Evolutionary conservation across 2,888 invertebrate genomes (phyloP).

Genomic region (Rotaria magnacalcarata): DNA sequence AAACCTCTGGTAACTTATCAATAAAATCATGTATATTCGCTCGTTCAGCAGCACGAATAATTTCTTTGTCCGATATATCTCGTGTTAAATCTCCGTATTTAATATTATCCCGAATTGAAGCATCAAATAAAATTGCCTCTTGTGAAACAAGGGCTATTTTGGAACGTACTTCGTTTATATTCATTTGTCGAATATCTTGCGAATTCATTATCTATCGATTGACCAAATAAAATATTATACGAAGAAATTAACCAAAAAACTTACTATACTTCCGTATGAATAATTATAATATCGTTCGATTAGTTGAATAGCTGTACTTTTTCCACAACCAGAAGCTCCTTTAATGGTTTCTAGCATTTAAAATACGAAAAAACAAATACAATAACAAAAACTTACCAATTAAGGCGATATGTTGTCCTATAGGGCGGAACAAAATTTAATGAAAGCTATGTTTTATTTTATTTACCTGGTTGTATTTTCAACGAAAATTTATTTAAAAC

Average conservation of each 20-base stretch:
- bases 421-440: too few relatives aligned
- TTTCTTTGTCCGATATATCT: constrained; percentile 52
- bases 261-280: not conserved
- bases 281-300: constrained; percentile 28
- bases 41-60: constrained; percentile 55
- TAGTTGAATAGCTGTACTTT: constrained; percentile 34
- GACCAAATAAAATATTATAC: too few relatives aligned
- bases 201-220: not conserved
- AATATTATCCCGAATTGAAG: constrained; percentile 63
- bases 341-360: too few relatives aligned
- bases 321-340: too few relatives aligned
- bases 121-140: constrained; percentile 47
- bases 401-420: too few relatives aligned
- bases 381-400: too few relatives aligned
- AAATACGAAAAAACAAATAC: too few relatives aligned
- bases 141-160: constrained; percentile 56
- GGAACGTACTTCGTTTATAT: constrained; percentile 50
- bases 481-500: too few relatives aligned
- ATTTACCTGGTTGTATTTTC: too few relatives aligned
- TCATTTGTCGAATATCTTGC: constrained; percentile 14
- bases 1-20: too few relatives aligned
- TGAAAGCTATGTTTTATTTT: too few relatives aligned
- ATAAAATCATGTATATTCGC: constrained; percentile 60
- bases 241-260: too few relatives aligned
- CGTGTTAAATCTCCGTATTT: constrained; percentile 55